Conservation (phyloP, 2,797 vertebrate species). For the Picus viridis region DNA sequence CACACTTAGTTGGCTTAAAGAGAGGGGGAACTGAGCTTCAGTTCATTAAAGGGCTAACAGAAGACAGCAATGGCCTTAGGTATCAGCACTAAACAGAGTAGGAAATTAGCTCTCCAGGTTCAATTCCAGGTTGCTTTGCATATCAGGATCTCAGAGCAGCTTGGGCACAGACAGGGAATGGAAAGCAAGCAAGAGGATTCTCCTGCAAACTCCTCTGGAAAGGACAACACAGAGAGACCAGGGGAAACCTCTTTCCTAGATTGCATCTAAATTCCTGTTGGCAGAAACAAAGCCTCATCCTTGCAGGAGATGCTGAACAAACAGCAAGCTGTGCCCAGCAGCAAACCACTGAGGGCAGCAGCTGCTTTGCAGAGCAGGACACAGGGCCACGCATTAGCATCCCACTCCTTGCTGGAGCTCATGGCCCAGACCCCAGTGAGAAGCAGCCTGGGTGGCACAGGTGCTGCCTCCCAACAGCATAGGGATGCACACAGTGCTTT, state of each 20-base stretch:
- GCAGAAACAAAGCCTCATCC: not conserved
- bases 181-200: not conserved
- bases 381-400: not conserved
- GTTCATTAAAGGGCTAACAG: not conserved
- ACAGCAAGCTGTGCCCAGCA: not conserved
- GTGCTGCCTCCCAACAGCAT: not conserved
- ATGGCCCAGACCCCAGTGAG: rapidly evolving
- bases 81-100: not conserved
- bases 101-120: not conserved
- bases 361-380: not conserved
- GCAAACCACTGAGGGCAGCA: not conserved
- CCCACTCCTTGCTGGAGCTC: not conserved
- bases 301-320: not conserved
- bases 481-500: not conserved
- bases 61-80: not conserved
- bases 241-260: not conserved
- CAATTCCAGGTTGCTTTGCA: not conserved
- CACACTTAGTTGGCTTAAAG: not conserved
- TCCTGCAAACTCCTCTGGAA: not conserved
- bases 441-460: not conserved
- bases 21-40: not conserved
- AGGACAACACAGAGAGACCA: not conserved
- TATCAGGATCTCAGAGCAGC: not conserved
- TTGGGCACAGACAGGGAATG: not conserved
- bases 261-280: not conserved